These are phyloP conservation scores for Pogonognathellus flavescens DNA, from an alignment of 1,140 invertebrate species.

Conservation along the genomic window DNA sequence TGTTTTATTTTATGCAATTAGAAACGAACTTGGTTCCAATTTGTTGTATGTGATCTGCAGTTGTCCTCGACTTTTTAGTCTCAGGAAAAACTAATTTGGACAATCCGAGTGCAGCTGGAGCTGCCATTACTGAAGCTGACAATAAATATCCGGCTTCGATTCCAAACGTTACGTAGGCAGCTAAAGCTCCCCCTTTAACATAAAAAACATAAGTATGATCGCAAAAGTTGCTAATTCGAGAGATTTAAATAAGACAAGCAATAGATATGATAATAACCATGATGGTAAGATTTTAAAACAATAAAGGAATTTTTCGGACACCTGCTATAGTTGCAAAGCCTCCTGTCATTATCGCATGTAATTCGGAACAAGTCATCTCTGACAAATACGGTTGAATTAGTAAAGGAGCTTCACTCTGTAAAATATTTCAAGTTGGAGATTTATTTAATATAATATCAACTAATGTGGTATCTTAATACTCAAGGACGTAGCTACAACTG, in stretches of 20 bases:
- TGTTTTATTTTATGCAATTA: too few relatives aligned
- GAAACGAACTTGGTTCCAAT: slow-evolving; percentile 67
- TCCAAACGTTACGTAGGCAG: slow-evolving; percentile 91
- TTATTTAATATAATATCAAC: too few relatives aligned
- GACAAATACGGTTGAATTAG: slow-evolving; percentile 86
- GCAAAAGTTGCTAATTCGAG: too few relatives aligned
- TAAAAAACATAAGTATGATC: too few relatives aligned
- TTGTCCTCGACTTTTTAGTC: slow-evolving; percentile 81
- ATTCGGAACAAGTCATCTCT: slow-evolving; percentile 86
- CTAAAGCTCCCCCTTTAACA: slow-evolving; percentile 83
- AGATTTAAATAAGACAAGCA: too few relatives aligned
- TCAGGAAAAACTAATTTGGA: slow-evolving; percentile 94
- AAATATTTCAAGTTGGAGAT: neutral
- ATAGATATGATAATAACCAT: too few relatives aligned
- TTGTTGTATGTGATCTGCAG: slow-evolving; percentile 71
- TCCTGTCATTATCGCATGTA: slow-evolving; percentile 90
- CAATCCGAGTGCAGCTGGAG: slow-evolving; percentile 84
- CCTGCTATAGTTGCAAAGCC: slow-evolving; percentile 94
- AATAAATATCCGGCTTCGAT: slow-evolving; percentile 87
- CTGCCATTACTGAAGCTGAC: slow-evolving; percentile 95
- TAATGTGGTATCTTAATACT: too few relatives aligned
- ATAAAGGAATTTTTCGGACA: too few relatives aligned
- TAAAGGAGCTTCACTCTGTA: slow-evolving; percentile 87
- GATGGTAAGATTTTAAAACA: too few relatives aligned
- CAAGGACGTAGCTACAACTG: too few relatives aligned